phyloP scores from a whole-genome alignment of 2,113 vertebrate genomes.

The Centropus bengalensis region DNA sequence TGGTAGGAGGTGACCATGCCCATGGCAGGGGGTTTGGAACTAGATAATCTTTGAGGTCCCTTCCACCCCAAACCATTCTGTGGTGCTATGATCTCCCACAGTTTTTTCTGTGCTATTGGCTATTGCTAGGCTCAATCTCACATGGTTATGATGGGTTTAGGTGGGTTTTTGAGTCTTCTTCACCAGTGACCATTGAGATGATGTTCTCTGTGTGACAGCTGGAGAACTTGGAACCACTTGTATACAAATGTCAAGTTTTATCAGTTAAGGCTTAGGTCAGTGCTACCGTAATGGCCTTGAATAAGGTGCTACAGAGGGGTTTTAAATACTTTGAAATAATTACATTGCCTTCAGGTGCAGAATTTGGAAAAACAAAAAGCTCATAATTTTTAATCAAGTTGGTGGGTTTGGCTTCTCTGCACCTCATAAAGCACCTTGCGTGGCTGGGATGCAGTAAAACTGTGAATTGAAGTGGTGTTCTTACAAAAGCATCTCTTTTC shows the following conservation, averaged over 20 bases:
- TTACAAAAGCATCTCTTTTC: neutral
- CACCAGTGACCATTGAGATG: neutral
- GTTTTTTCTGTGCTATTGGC: neutral
- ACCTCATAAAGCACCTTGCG: neutral
- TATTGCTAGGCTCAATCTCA: neutral
- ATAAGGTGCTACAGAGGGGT: neutral
- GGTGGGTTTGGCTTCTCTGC: neutral
- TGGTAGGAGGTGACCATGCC: no score
- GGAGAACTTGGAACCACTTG: neutral
- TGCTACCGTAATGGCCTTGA: neutral
- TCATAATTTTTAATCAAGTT: neutral
- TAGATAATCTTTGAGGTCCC: no score
- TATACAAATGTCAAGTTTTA: neutral
- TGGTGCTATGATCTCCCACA: no score
- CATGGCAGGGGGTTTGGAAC: no score
- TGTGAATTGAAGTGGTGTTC: neutral
- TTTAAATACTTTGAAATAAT: neutral
- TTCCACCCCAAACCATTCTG: no score
- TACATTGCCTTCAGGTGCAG: neutral
- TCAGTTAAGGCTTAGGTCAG: neutral
- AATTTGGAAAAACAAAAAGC: neutral
- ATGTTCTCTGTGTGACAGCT: fast-evolving
- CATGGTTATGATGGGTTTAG: neutral
- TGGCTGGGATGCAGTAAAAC: neutral
- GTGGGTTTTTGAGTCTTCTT: neutral